Evolutionary conservation across 2,888 invertebrate genomes (phyloP), one percentile per base, ranked within the genome.

Genomic region (Thymelicus sylvestris): DNA sequence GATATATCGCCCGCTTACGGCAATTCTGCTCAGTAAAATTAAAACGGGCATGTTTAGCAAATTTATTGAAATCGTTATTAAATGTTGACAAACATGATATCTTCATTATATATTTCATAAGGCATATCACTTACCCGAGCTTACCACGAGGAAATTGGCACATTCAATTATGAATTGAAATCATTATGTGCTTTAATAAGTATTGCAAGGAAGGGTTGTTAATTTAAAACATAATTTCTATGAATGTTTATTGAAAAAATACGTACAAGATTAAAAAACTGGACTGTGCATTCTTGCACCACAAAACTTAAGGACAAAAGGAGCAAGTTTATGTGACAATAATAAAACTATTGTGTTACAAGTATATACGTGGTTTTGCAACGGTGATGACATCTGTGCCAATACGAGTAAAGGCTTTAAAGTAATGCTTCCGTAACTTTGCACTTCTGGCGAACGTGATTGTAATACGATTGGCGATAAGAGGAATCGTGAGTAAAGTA

Each of bases 261-360:
- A 5, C 31, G 31, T 12, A 44, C 24, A 19, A 12, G 24, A 10
- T 24, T 44, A 3, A 2, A 24, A 55, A 24, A 12, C 8, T 24
- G 5, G 24, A 3, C 1, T 55, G 55, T 55, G 55, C 24, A 55
- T 55, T n/a, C 24, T 55, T 55, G 55, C 55, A 55, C 55, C 55
- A 55, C 24, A 55, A 55, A 55, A 8, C 24, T 55, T 55, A 24
- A 65, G 65, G 52, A 55, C 65, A 39, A 55, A 55, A 52, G 41
- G n/a, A 55, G 60, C 59, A 67, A 67, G 13, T 60, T 67, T 67
- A 50, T 67, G 67, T 67, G 66, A 57, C 57, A 57, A 5, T 57
- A 57, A 57, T 57, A 57, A 66, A 67, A 60, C 57, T 60, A 60
- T 60, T 48, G 60, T 60, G 13, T 67, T 67, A 67, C 67, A 60